Conservation (phyloP, 2,888 invertebrate genomes). For the Baccha elongata region DNA sequence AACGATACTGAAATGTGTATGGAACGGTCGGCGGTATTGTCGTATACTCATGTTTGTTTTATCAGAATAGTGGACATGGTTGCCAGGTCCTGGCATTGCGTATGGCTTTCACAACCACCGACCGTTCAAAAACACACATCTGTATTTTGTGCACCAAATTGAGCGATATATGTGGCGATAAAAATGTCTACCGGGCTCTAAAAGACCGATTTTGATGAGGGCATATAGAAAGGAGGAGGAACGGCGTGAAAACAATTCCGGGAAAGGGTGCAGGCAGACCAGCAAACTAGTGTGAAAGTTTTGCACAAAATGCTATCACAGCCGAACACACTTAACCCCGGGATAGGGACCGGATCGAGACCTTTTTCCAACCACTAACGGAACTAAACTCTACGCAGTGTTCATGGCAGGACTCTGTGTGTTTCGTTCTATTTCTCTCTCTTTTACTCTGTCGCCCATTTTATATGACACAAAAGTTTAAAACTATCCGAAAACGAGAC, state of each 20-base stretch:
- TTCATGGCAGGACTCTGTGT: conserved; percentile 47
- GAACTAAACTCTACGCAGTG: conserved; percentile 45
- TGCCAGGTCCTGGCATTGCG: conserved; percentile 51
- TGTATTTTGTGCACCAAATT: conserved; percentile 36
- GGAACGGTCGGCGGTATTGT: conserved; percentile 11
- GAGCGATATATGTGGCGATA: conserved; percentile 69
- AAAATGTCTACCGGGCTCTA: conserved; percentile 62
- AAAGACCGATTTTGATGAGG: conserved; percentile 39
- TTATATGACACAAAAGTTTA: conserved; percentile 68
- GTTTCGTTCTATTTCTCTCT: not conserved
- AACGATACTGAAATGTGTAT: conserved; percentile 36
- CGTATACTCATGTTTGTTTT: conserved; percentile 12
- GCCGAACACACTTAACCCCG: conserved; percentile 63
- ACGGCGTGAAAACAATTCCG: not conserved
- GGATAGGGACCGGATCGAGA: conserved; percentile 15
- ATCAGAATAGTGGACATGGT: conserved; percentile 3
- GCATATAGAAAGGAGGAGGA: not conserved
- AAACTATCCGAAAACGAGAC: conserved; percentile 72
- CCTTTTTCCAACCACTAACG: conserved; percentile 63
- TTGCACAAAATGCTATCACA: conserved; percentile 70
- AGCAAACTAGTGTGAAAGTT: conserved; percentile 55
- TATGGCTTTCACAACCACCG: conserved; percentile 6
- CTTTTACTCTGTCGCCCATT: not conserved
- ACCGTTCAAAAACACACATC: conserved; percentile 36
- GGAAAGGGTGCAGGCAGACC: not conserved